These are phyloP conservation scores for Athalia rosae DNA, from an alignment of 2,888 invertebrate genomes.

Conservation along the genomic window DNA sequence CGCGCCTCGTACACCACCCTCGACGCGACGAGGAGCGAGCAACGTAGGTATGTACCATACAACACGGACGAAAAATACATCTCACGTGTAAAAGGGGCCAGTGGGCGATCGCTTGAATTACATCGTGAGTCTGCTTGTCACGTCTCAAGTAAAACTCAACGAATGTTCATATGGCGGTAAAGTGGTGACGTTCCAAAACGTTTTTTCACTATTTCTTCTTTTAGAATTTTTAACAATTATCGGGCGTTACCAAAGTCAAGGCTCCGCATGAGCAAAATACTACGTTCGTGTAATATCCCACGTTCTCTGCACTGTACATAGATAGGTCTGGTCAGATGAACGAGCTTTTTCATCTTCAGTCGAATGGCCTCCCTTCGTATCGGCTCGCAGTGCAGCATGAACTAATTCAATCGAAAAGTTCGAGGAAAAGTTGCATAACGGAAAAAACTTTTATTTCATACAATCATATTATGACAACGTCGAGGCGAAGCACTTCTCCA, in stretches of 20 bases:
- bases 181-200: no score
- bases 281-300: no score
- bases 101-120: no score
- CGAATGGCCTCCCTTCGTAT: conserved; percentile 22
- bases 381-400: conserved; percentile 42
- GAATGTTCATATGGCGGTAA: no score
- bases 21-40: background rate
- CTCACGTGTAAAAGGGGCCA: no score
- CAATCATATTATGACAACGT: conserved; percentile 44
- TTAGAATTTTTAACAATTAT: no score
- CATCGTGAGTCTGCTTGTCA: no score
- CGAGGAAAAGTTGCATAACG: conserved; percentile 43
- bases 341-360: conserved; percentile 8
- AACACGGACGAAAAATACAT: background rate
- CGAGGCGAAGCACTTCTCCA: conserved; percentile 56
- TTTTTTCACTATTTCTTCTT: no score
- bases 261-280: no score
- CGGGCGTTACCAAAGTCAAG: no score
- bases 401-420: conserved; percentile 63
- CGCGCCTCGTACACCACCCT: background rate
- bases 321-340: background rate
- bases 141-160: no score
- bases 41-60: no score
- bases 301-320: background rate
- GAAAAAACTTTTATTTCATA: conserved; percentile 45